phyloP scores from a whole-genome alignment of 2,888 invertebrate genomes.

The Agrilus cyanescens region DNA sequence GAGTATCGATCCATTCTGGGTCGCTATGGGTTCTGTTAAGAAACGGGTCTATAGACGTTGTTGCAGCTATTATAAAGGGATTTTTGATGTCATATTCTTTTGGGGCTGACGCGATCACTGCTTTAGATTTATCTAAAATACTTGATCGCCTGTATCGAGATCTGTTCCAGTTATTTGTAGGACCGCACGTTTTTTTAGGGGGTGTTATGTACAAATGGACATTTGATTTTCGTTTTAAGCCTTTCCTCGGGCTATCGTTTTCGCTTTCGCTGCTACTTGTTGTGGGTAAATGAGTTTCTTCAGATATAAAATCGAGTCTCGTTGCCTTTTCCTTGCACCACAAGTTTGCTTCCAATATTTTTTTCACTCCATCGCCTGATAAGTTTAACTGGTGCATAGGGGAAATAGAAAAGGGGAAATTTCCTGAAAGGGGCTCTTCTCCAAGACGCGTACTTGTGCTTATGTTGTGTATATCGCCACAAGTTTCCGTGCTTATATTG shows the following conservation, averaged over 20 bases:
- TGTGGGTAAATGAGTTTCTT: slow-evolving; percentile 36
- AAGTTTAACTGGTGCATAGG: slow-evolving; percentile 12
- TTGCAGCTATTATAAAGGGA: slow-evolving; percentile 3
- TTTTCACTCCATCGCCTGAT: slow-evolving; percentile 17
- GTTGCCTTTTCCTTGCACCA: slow-evolving; percentile 30
- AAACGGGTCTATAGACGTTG: slow-evolving; percentile 47
- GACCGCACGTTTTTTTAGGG: slow-evolving; percentile 14
- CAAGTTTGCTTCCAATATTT: slow-evolving; percentile 29
- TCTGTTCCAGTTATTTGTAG: background rate
- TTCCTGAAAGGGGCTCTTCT: background rate
- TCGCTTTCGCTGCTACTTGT: slow-evolving; percentile 31
- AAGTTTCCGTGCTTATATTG: slow-evolving; percentile 27
- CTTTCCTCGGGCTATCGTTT: slow-evolving; percentile 9
- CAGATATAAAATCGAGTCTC: slow-evolving; percentile 37
- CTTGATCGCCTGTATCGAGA: background rate
- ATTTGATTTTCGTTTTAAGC: slow-evolving; percentile 19
- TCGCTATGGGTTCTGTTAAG: slow-evolving; percentile 53
- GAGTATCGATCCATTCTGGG: slow-evolving; percentile 52
- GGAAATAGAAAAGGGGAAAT: too few relatives aligned
- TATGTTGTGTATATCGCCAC: too few relatives aligned
- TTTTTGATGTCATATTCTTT: slow-evolving; percentile 7
- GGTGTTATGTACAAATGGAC: slow-evolving; percentile 13
- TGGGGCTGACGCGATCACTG: background rate
- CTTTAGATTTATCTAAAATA: too few relatives aligned
- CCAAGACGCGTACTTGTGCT: background rate